Percentiles rank a stretch among this genome's conserved stretches.
These are phyloP conservation scores for Axinella damicornis DNA, from an alignment of 37 sponge, comb jelly and placozoan species.

Conservation along the genomic window DNA sequence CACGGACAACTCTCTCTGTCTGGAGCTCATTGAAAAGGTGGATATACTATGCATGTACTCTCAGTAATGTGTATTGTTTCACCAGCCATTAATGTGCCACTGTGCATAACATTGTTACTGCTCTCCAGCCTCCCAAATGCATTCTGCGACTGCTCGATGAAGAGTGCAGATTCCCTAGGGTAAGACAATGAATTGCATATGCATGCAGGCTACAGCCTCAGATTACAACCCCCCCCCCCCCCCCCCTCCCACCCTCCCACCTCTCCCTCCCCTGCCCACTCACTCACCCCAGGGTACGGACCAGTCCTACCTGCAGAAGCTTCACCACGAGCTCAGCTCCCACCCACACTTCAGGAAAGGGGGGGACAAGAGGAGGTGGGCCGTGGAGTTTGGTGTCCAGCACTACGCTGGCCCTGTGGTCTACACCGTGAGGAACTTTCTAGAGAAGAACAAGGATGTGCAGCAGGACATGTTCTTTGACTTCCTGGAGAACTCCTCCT, in stretches of 20 bases:
- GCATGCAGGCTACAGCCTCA: no score
- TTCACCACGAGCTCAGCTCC: slow-evolving; percentile 72
- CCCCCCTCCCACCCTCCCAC: neutral
- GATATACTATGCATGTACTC: no score
- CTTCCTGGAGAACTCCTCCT: slow-evolving; percentile 72
- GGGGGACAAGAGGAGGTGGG: slow-evolving; percentile 81
- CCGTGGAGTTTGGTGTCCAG: slow-evolving; percentile 81
- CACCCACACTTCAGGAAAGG: slow-evolving; percentile 85
- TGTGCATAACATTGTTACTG: no score
- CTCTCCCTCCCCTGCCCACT: neutral
- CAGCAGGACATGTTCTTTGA: slow-evolving; percentile 95
- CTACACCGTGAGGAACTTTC: slow-evolving; percentile 77
- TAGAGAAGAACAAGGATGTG: slow-evolving; percentile 97
- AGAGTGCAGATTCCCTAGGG: slow-evolving; percentile 93
- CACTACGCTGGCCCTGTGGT: slow-evolving; percentile 96
- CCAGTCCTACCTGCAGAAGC: slow-evolving; percentile 85
- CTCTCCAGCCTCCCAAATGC: slow-evolving; percentile 83
- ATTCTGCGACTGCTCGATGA: slow-evolving; percentile 91
- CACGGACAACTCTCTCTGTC: slow-evolving; percentile 94
- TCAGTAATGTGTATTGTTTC: no score
- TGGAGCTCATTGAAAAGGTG: slow-evolving; percentile 94
- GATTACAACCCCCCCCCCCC: no score
- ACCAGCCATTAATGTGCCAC: no score
- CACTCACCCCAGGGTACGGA: slow-evolving; percentile 78
- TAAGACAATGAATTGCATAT: no score